phyloP scores from a whole-genome alignment of 2,797 vertebrate species.

The Danio tinwini region DNA sequence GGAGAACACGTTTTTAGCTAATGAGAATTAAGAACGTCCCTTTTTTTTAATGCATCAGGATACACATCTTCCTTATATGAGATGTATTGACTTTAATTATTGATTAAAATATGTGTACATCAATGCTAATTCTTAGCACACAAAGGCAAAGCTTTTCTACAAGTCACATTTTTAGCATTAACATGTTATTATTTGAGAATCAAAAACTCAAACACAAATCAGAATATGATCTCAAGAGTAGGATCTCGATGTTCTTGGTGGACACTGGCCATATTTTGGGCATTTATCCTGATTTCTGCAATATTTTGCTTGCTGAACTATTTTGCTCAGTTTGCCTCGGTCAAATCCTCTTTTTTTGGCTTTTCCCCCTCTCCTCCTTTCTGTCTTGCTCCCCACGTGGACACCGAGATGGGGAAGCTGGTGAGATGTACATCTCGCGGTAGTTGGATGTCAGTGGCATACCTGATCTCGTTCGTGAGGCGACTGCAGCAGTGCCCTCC shows the following conservation, averaged over 20 bases:
- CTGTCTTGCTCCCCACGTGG: constrained; percentile 14
- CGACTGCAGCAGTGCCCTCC: constrained; percentile 59
- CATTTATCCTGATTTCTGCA: not conserved
- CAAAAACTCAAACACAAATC: not conserved
- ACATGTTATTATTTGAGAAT: not conserved
- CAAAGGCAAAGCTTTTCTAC: not conserved
- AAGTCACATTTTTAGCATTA: not conserved
- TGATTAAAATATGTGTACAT: not conserved
- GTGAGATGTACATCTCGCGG: constrained; percentile 53
- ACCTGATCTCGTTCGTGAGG: constrained; percentile 60
- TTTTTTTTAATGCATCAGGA: not conserved
- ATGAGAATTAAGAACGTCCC: not conserved
- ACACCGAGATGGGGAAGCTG: constrained; percentile 54
- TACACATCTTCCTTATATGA: not conserved
- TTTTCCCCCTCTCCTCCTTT: not conserved
- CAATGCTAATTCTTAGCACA: not conserved
- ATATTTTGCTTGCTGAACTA: not conserved
- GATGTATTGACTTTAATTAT: not conserved
- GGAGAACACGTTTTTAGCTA: not conserved
- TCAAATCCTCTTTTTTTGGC: not conserved
- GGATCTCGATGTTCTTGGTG: not conserved
- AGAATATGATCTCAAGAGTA: not conserved
- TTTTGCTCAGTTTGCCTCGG: constrained; percentile 8
- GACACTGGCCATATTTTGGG: not conserved
- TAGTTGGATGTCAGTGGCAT: constrained; percentile 60